These are phyloP conservation scores for Drosophila neonasuta DNA, from an alignment of 2,888 invertebrate genomes.

Conservation along the genomic window DNA sequence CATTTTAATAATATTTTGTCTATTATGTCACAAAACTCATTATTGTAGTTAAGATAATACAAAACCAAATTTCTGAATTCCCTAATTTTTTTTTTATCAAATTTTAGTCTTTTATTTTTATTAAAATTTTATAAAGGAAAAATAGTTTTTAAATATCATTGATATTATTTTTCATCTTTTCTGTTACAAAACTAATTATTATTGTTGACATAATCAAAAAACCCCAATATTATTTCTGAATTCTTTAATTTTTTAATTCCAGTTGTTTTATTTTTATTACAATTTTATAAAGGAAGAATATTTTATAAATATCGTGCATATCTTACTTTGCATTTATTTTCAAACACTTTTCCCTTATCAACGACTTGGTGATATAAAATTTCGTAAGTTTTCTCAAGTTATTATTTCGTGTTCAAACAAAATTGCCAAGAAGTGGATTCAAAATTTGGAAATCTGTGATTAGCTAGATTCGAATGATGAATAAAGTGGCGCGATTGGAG, in stretches of 20 bases:
- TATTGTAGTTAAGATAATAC: too few species aligned
- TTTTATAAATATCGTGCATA: too few species aligned
- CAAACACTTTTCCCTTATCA: not conserved
- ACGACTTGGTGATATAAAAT: conserved; percentile 11
- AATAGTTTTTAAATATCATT: not conserved
- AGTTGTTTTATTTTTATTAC: too few species aligned
- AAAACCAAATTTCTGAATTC: too few species aligned
- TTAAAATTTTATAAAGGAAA: not conserved
- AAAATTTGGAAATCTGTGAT: conserved; percentile 20
- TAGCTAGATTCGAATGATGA: conserved; percentile 16
- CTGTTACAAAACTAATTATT: too few species aligned
- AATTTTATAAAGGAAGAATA: too few species aligned
- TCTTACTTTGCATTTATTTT: conserved; percentile 1
- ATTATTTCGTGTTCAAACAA: conserved; percentile 11
- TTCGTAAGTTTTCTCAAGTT: conserved; percentile 6
- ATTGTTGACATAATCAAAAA: too few species aligned
- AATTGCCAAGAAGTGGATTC: conserved; percentile 40
- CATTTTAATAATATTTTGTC: too few species aligned
- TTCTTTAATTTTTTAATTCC: too few species aligned
- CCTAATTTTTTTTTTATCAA: too few species aligned
- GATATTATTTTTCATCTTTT: not conserved
- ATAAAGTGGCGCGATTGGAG: conserved; percentile 38
- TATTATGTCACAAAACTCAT: too few species aligned
- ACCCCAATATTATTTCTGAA: too few species aligned
- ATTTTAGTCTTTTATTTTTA: not conserved